Evolutionary conservation across 1,140 invertebrate genomes (phyloP).

Genomic region (Zophobas morio): DNA sequence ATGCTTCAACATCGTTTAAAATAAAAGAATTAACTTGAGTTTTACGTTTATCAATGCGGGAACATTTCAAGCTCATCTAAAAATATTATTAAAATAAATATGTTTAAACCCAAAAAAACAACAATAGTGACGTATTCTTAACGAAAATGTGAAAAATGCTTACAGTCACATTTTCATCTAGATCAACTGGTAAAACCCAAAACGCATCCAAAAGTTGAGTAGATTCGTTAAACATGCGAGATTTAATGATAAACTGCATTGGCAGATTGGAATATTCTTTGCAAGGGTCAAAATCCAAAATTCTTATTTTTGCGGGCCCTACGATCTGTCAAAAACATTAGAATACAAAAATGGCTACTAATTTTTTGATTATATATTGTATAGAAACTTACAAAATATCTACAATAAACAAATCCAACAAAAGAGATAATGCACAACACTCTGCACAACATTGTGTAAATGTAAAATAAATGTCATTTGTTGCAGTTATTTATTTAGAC

Average conservation of each 20-base stretch:
- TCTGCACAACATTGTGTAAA: background rate
- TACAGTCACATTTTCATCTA: slow-evolving; percentile 12
- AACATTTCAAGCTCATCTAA: slow-evolving; percentile 14
- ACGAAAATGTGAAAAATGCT: background rate
- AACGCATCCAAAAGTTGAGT: slow-evolving; percentile 22
- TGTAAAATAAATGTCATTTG: background rate
- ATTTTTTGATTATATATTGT: too few species aligned
- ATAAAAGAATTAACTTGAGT: slow-evolving; percentile 28
- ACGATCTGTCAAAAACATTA: background rate
- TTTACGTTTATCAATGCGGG: slow-evolving; percentile 14
- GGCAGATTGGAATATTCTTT: background rate
- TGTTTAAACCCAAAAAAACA: background rate
- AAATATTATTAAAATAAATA: slow-evolving; percentile 5
- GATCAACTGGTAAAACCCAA: background rate
- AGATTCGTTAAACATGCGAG: slow-evolving; percentile 15
- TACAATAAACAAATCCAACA: background rate
- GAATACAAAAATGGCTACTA: too few species aligned
- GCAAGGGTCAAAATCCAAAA: background rate
- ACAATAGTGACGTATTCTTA: background rate
- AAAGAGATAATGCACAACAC: background rate
- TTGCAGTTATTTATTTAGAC: background rate
- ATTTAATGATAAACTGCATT: background rate
- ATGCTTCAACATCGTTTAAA: slow-evolving; percentile 18
- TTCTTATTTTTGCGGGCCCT: slow-evolving; percentile 8
- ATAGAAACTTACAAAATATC: background rate